Conservation (phyloP, 2,113 vertebrate species). For the Channa argus region DNA sequence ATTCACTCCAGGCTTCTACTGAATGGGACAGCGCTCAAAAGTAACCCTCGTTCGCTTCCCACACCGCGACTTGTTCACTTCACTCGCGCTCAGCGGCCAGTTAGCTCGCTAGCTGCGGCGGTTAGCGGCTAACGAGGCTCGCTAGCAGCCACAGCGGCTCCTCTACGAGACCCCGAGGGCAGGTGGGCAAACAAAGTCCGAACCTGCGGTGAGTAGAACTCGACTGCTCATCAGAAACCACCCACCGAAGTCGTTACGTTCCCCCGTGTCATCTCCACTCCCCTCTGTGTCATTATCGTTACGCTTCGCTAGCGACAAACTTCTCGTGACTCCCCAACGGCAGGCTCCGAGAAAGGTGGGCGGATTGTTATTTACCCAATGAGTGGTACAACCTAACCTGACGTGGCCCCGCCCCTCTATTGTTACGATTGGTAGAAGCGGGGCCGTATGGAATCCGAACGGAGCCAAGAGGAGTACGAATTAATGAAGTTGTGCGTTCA, state of each 20-base stretch:
- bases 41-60: constrained; percentile 17
- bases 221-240: not conserved
- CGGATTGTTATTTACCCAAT: constrained; percentile 82
- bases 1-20: not conserved
- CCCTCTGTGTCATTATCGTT: constrained; percentile 3
- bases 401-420: constrained; percentile 52
- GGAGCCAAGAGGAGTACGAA: not conserved
- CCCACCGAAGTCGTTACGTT: not conserved
- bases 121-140: constrained; percentile 51
- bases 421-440: constrained; percentile 75
- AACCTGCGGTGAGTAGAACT: not conserved
- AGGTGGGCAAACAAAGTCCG: constrained; percentile 11
- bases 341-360: constrained; percentile 65
- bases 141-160: constrained; percentile 23
- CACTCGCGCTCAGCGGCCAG: constrained; percentile 35
- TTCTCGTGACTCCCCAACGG: constrained; percentile 70
- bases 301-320: constrained; percentile 49
- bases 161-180: constrained; percentile 1
- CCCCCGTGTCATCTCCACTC: constrained; percentile 3
- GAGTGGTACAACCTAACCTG: constrained; percentile 78
- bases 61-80: constrained; percentile 26
- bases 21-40: not conserved
- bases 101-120: constrained; percentile 41
- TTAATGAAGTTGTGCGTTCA: constrained; percentile 4
- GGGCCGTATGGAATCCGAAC: constrained; percentile 1